phyloP scores from a whole-genome alignment of 2,113 vertebrate species.

The Heterotilapia buettikoferi region DNA sequence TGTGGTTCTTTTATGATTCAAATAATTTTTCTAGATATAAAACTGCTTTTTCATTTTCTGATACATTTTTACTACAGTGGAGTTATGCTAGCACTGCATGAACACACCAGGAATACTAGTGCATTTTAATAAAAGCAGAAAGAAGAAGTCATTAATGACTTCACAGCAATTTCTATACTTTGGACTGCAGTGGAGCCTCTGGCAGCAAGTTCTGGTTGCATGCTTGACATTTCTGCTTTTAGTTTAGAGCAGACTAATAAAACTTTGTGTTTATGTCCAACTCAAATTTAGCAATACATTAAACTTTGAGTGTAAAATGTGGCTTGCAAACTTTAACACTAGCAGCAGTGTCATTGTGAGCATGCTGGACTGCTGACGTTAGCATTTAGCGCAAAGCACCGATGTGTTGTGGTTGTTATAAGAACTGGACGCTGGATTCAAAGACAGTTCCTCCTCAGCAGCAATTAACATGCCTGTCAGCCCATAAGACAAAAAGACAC shows the following conservation, averaged over 20 bases:
- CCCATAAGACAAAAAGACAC: not conserved
- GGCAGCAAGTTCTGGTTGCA: not conserved
- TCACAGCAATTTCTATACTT: not conserved
- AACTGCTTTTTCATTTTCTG: not conserved
- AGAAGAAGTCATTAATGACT: not conserved
- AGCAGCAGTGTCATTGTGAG: not conserved
- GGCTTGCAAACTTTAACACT: not conserved
- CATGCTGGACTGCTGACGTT: not conserved
- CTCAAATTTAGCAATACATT: not conserved
- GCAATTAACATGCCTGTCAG: not conserved
- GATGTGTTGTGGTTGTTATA: not conserved
- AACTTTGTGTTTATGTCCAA: not conserved
- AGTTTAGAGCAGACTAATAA: not conserved
- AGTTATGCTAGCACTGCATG: not conserved
- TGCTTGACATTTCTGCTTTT: not conserved
- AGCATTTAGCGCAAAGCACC: not conserved
- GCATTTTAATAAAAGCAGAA: not conserved
- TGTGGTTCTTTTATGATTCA: not conserved
- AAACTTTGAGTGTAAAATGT: not conserved
- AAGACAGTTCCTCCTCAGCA: not conserved
- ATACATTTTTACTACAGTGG: not conserved
- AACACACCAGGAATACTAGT: not conserved
- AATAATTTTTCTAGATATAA: not conserved
- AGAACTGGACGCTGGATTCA: not conserved
- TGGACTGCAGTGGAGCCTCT: not conserved